These are phyloP conservation scores for Habroteleia sp. DNA, from an alignment of 2,888 invertebrate species.

Conservation along the genomic window DNA sequence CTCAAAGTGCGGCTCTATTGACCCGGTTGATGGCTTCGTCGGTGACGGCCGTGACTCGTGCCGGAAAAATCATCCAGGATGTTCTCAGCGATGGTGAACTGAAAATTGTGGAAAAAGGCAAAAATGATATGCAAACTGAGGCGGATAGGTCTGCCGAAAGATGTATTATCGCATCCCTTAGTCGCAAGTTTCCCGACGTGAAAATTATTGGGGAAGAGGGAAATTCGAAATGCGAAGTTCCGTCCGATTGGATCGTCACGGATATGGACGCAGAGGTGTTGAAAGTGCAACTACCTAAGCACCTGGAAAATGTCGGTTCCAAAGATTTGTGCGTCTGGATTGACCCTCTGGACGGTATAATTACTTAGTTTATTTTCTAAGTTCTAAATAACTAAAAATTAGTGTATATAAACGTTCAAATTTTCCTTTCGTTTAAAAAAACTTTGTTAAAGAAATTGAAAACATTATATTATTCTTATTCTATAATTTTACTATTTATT, in stretches of 20 bases:
- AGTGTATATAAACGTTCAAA: too few relatives aligned
- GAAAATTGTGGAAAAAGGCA: conserved; percentile 95
- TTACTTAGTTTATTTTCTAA: too few relatives aligned
- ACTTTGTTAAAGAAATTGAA: too few relatives aligned
- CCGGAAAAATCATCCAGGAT: conserved; percentile 95
- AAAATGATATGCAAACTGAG: conserved; percentile 98
- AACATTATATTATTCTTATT: too few relatives aligned
- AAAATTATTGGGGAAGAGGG: conserved; percentile 97
- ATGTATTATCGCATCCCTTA: conserved; percentile 94
- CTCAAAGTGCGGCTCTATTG: conserved; percentile 85
- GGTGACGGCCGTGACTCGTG: conserved; percentile 89
- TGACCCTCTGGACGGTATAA: conserved; percentile 95
- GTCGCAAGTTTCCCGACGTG: conserved; percentile 90
- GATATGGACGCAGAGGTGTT: conserved; percentile 87
- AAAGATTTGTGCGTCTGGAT: conserved; percentile 98
- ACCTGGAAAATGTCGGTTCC: conserved; percentile 85
- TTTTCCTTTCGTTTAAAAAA: too few relatives aligned
- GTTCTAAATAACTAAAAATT: too few relatives aligned
- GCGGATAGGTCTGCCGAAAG: conserved; percentile 97
- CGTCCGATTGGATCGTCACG: conserved; percentile 89
- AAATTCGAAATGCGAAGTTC: conserved; percentile 84
- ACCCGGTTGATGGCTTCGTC: conserved; percentile 89
- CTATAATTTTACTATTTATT: too few relatives aligned
- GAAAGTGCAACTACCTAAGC: conserved; percentile 85
- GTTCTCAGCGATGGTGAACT: conserved; percentile 94